Base-by-base conservation (phyloP, 2,888 invertebrate genomes). In the Barypeithes pellucidus region DNA sequence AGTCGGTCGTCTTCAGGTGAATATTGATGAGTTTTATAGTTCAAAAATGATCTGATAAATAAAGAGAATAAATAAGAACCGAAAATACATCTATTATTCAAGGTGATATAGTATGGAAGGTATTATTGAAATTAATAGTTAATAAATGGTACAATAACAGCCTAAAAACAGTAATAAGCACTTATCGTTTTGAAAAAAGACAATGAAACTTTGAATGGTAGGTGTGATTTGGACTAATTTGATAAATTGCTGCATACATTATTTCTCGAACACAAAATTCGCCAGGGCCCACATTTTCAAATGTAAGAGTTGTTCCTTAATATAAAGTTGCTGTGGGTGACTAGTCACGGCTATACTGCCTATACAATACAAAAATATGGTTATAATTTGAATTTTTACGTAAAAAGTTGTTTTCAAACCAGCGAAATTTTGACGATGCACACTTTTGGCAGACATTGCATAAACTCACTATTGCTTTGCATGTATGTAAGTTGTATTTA, bases 81-180 rank as follows among this genome's bases (percentile, higher is more conserved):
- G 12, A 2, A n/a, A 39, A 39, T 39, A n/a, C n/a, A 39, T 39
- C 39, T 39, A 39, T 39, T 39, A 39, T 39, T 39, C 39, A 39
- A 93, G 94, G 92, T 96, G 95, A 95, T 45, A 29, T 29, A 24
- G 18, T 45, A 7, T 47, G 20, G 20, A 14, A 43, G 43, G 16
- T 16, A 43, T 43, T 43, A 16, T 61, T 61, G 60, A 45, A 61
- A 45, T 9, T 45, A 61, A 24, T 22, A 61, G 47, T 11, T 45
- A 45, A 62, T 61, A 61, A 62, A 47, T 41, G 47, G 62, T 43
- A 62, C 47, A 11, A 14, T 62, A 24, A 33, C 7, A 18, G 1
- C 0, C 47, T 11, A 7, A 20, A 47, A 47, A 11, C n/a, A 20
- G 20, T 47, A 20, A 11, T 47, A 47, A 47, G 9, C 11, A 47